Conservation (phyloP, 2,113 vertebrate species). For the Ranitomeya imitator region DNA sequence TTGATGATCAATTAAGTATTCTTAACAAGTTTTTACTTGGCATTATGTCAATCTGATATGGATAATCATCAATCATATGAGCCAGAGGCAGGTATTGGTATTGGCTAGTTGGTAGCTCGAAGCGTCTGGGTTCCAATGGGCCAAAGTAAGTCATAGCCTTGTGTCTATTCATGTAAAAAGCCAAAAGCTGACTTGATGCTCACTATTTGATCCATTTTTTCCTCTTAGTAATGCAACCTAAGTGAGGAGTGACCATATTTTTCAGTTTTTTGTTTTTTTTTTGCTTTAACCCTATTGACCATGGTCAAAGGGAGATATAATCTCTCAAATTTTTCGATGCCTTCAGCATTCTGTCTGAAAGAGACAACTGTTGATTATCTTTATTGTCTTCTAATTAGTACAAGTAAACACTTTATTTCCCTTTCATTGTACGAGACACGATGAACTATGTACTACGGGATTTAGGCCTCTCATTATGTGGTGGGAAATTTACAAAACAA, state of each 20-base stretch:
- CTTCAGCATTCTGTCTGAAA: conserved; percentile 9
- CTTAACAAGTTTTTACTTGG: background rate
- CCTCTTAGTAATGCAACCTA: background rate
- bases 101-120: background rate
- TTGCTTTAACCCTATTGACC: background rate
- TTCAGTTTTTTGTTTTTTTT: background rate
- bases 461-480: conserved; percentile 78
- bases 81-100: background rate
- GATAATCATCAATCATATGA: background rate
- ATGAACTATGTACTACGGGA: conserved; percentile 63
- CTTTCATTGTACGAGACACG: background rate
- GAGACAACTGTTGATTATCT: background rate
- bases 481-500: conserved; percentile 74
- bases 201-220: background rate
- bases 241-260: background rate
- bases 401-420: conserved; percentile 6
- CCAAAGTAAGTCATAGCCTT: background rate
- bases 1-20: background rate
- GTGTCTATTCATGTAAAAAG: background rate
- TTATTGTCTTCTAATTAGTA: conserved; percentile 51
- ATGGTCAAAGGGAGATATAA: background rate
- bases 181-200: background rate
- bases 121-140: background rate
- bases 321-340: background rate
- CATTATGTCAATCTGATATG: background rate